phyloP scores from a whole-genome alignment of 2,797 vertebrate genomes.

The Falco berigora region DNA sequence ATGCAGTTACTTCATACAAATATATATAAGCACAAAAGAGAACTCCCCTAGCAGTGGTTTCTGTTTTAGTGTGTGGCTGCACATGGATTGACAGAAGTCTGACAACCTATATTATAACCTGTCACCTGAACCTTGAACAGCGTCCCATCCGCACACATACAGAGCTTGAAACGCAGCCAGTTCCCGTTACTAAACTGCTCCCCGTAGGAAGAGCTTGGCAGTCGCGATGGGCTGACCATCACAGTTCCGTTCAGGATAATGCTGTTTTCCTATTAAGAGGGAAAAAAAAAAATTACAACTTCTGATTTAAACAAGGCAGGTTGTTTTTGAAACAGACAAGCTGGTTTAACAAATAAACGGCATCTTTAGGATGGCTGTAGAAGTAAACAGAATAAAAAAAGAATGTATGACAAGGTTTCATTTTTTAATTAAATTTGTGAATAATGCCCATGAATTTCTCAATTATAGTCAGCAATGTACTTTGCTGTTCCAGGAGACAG shows the following conservation, averaged over 20 bases:
- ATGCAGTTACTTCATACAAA: constrained; percentile 42
- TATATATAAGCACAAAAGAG: neutral
- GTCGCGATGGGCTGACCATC: constrained; percentile 85
- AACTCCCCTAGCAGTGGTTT: neutral
- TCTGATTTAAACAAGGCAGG: neutral
- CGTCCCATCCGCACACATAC: constrained; percentile 92
- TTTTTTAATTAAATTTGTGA: neutral
- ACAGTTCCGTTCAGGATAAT: constrained; percentile 94
- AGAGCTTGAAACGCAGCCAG: constrained; percentile 93
- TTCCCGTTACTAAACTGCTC: constrained; percentile 79
- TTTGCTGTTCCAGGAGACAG: neutral
- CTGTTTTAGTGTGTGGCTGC: constrained; percentile 73
- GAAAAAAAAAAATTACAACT: neutral
- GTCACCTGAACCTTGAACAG: constrained; percentile 94
- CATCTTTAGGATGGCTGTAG: neutral
- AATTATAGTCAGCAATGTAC: neutral
- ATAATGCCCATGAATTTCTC: neutral
- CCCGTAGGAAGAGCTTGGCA: constrained; percentile 81
- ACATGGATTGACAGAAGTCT: constrained; percentile 89
- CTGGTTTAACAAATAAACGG: neutral
- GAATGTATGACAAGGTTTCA: neutral
- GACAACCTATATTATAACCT: constrained; percentile 91
- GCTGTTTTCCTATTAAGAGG: constrained; percentile 83
- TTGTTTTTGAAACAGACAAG: neutral
- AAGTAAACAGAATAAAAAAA: neutral